Evolutionary conservation across 2,113 vertebrate genomes (phyloP).

Genomic region (Monopterus albus): DNA sequence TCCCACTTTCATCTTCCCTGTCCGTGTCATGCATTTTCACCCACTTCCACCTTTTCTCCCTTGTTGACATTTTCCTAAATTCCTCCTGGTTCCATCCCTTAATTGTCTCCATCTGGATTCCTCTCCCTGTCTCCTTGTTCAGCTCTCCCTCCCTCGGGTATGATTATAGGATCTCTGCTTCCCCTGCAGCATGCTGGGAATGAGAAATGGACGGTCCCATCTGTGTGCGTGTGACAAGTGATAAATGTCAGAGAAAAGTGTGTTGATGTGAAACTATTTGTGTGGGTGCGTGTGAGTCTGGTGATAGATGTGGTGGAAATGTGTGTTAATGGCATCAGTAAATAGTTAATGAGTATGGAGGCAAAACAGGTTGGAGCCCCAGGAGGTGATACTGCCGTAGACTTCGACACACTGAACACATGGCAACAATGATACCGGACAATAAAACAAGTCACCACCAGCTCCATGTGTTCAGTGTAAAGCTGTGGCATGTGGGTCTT

Average conservation of each 20-base stretch:
- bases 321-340: conserved; percentile 41
- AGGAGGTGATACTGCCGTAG: conserved; percentile 18
- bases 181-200: conserved; percentile 32
- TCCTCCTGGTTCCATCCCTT: not conserved
- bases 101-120: conserved; percentile 1
- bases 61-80: not conserved
- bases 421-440: not conserved
- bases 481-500: not conserved
- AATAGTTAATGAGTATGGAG: conserved; percentile 58
- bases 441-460: not conserved
- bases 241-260: conserved; percentile 32
- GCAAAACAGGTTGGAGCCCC: not conserved
- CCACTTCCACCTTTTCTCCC: not conserved
- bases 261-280: conserved; percentile 22
- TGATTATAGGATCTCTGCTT: conserved; percentile 37
- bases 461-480: conserved; percentile 8
- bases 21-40: not conserved
- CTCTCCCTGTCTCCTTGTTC: conserved; percentile 5
- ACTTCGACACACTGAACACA: not conserved
- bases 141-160: conserved; percentile 10
- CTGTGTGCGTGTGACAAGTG: conserved; percentile 11
- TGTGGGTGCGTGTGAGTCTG: not conserved
- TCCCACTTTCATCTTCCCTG: not conserved
- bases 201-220: conserved; percentile 43
- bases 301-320: conserved; percentile 33